Evolutionary conservation across 2,113 vertebrate species (phyloP).

Genomic region (Naja naja): DNA sequence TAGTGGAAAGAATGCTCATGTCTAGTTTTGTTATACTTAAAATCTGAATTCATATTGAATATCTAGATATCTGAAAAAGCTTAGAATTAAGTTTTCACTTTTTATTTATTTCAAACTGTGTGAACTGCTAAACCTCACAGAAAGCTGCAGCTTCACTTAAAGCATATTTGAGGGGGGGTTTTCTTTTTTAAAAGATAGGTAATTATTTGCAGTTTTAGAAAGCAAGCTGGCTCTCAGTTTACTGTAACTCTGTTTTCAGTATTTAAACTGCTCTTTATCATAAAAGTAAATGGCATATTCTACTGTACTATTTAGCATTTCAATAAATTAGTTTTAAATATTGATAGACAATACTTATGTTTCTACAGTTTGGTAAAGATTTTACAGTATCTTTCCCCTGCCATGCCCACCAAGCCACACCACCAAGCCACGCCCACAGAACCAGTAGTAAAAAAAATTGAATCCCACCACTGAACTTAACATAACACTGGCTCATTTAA

Average conservation of each 20-base stretch:
- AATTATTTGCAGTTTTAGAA: conserved; percentile 12
- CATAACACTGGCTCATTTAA: background rate
- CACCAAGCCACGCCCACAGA: no score
- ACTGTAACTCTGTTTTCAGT: background rate
- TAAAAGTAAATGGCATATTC: conserved; percentile 24
- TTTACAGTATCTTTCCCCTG: no score
- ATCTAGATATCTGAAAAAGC: background rate
- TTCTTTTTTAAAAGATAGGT: background rate
- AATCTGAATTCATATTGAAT: background rate
- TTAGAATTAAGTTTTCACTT: background rate
- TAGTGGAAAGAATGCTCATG: background rate
- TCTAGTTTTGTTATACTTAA: background rate
- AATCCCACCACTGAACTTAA: background rate
- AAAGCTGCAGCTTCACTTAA: background rate
- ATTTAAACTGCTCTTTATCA: conserved; percentile 8
- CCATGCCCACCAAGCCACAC: no score
- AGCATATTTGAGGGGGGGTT: background rate
- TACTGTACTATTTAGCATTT: background rate
- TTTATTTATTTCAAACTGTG: background rate
- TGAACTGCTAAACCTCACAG: background rate
- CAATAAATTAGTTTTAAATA: background rate
- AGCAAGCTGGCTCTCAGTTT: conserved; percentile 7
- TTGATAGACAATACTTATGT: background rate
- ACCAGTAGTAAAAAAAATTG: no score
- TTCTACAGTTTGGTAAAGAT: background rate